phyloP scores from a whole-genome alignment of 2,797 vertebrate species.

The Neoniphon sammara region DNA sequence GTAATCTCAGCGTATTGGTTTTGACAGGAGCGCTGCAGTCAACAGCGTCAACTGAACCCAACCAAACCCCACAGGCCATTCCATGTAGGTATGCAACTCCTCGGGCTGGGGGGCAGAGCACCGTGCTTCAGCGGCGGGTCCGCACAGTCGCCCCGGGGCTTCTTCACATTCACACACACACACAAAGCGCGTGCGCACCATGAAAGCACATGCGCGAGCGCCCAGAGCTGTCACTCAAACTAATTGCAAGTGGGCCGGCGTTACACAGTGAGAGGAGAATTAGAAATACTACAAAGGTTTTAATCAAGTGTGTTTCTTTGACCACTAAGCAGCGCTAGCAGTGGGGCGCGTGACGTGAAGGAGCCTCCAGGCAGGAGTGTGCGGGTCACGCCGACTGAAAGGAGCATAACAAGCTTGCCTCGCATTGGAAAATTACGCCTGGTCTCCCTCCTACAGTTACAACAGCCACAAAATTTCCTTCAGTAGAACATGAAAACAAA shows the following conservation, averaged over 20 bases:
- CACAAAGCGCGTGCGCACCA: not conserved
- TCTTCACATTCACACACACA: constrained; percentile 45
- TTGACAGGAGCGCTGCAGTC: constrained; percentile 12
- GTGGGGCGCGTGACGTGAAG: constrained; percentile 43
- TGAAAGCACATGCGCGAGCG: constrained; percentile 7
- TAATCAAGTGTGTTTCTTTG: constrained; percentile 53
- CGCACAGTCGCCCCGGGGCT: constrained; percentile 34
- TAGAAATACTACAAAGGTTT: constrained; percentile 66
- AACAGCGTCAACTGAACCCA: constrained; percentile 13
- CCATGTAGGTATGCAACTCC: constrained; percentile 35
- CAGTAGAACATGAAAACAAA: constrained; percentile 76
- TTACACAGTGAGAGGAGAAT: constrained; percentile 39
- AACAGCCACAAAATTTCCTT: constrained; percentile 36
- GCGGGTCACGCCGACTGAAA: constrained; percentile 46
- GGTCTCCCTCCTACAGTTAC: constrained; percentile 32
- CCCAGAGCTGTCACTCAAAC: constrained; percentile 55
- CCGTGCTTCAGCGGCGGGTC: constrained; percentile 47
- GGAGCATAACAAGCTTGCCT: constrained; percentile 53
- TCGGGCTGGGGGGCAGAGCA: constrained; percentile 27
- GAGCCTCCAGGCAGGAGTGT: constrained; percentile 55
- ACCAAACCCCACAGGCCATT: constrained; percentile 48
- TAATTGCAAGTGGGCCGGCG: constrained; percentile 54
- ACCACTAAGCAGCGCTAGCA: constrained; percentile 21
- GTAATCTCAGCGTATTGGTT: constrained; percentile 26
- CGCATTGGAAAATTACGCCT: constrained; percentile 24